These are phyloP conservation scores for Coelopa pilipes DNA, from an alignment of 2,888 invertebrate species.

Conservation along the genomic window DNA sequence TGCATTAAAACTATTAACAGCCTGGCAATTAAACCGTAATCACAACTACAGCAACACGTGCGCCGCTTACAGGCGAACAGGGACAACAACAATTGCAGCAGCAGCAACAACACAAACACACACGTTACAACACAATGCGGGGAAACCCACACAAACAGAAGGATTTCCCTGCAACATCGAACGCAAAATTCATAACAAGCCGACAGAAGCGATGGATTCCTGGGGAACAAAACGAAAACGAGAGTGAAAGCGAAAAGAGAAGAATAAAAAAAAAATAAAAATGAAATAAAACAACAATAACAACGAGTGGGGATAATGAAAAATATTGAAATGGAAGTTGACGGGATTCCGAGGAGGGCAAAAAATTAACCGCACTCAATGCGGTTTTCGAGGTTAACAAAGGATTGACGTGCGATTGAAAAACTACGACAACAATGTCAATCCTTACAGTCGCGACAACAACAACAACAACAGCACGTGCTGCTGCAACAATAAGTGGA, in stretches of 20 bases:
- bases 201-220: background rate
- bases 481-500: conserved; percentile 22
- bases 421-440: conserved; percentile 33
- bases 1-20: too few relatives aligned
- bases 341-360: conserved; percentile 19
- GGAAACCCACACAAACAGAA: too few relatives aligned
- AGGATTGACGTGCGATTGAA: conserved; percentile 47
- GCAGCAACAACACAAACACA: too few relatives aligned
- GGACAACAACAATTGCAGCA: too few relatives aligned
- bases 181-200: background rate
- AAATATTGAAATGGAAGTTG: conserved; percentile 10
- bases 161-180: background rate
- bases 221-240: too few relatives aligned
- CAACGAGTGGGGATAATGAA: conserved; percentile 18
- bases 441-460: conserved; percentile 17
- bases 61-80: too few relatives aligned
- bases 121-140: too few relatives aligned
- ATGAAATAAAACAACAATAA: background rate
- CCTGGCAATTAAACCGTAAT: too few relatives aligned
- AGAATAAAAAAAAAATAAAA: conserved; percentile 14
- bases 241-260: conserved; percentile 4
- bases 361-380: conserved; percentile 50
- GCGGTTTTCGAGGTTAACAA: conserved; percentile 52
- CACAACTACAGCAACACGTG: too few relatives aligned
- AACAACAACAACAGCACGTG: conserved; percentile 4